Base-by-base conservation (phyloP, 2,113 vertebrate species). In the Hippoglossus stenolepis region DNA sequence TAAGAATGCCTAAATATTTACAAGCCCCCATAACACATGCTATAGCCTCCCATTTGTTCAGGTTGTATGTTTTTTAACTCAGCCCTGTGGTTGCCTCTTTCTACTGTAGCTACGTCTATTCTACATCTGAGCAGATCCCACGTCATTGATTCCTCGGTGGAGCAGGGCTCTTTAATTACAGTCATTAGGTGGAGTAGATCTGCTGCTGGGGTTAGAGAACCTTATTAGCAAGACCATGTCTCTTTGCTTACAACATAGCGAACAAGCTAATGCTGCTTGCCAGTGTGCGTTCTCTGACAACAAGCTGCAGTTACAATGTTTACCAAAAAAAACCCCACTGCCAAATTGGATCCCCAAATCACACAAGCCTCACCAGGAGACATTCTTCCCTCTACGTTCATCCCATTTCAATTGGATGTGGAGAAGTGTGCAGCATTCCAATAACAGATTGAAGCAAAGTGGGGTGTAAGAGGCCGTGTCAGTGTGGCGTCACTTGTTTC, bases 101-200 rank as follows among this genome's bases (percentile, higher is more conserved):
- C 69, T 72, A 70, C 40, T 73, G 65, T 47, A 56, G 72, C 82
- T 86, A 26, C 65, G 69, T 90, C 84, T 82, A 76, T 77, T 63
- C 63, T 87, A 26, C 65, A 67, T 90, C 84, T 83, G 78, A 80
- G 65, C 60, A 14, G 73, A 80, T 78, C 72, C 69, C 75, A 80
- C 77, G 58, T 88, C 89, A 85, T 81, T 60, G 85, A 89, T 91
- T 82, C 87, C 65, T 78, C 69, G 13, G 38, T 80, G 89, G 70
- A 83, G 59, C 80, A 64, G 65, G 61, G 77, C 78, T 89, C 80
- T 93, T 91, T 93, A 94, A 95, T 94, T 93, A 93, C 80, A 79
- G 80, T 89, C 88, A 93, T 94, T 93, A 92, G 82, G 84, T 49
- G 17, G 81, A 85, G 84, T 83, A 80, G 84, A 82, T 80, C 85